Conservation (phyloP, 2,113 vertebrate species). For the Bos javanicus region DNA sequence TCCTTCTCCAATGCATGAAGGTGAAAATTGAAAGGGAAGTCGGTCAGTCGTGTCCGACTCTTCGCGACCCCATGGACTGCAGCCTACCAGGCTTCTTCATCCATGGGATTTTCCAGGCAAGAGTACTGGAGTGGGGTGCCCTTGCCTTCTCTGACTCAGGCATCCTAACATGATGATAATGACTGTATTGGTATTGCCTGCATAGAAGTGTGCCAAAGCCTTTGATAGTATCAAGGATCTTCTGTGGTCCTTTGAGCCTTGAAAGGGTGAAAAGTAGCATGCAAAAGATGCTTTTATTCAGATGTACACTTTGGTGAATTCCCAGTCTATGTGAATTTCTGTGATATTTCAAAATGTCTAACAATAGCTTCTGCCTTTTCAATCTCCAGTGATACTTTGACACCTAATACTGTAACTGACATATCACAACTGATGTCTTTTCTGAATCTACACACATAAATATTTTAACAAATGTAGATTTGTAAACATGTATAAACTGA, state of each 20-base stretch:
- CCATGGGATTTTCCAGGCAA: too few relatives aligned
- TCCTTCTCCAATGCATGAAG: too few relatives aligned
- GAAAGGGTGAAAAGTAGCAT: neutral
- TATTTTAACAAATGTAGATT: neutral
- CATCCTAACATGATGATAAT: neutral
- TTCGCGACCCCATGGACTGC: too few relatives aligned
- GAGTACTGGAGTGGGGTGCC: too few relatives aligned
- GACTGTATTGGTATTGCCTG: accelerated
- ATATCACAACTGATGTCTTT: neutral
- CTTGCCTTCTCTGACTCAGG: too few relatives aligned
- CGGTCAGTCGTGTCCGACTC: too few relatives aligned
- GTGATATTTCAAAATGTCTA: neutral
- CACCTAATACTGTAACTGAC: neutral
- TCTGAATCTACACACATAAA: neutral
- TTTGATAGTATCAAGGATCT: neutral
- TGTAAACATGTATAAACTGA: neutral
- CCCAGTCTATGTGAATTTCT: neutral
- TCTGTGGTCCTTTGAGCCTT: neutral
- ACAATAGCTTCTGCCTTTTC: neutral
- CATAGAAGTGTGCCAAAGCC: neutral
- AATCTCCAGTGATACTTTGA: neutral
- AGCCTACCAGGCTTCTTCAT: too few relatives aligned
- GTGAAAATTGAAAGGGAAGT: too few relatives aligned
- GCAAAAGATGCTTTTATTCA: neutral
- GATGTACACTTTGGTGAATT: neutral